Percentiles rank a stretch among this genome's conserved stretches.
These are phyloP conservation scores for Poliocrania exsul DNA, from an alignment of 2,797 vertebrate species.

Conservation along the genomic window DNA sequence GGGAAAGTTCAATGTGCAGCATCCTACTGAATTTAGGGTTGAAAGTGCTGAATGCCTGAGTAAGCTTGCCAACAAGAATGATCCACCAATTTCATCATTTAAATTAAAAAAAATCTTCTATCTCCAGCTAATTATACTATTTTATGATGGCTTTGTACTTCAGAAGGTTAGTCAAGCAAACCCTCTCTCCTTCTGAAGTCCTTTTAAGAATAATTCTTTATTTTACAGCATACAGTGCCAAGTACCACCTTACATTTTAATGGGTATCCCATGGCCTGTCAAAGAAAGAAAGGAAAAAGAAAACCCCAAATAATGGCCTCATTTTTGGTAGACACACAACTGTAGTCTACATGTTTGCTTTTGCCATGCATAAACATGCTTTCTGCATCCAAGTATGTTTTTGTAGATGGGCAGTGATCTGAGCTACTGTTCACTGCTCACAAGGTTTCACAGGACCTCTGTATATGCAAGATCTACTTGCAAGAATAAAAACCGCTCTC, in stretches of 20 bases:
- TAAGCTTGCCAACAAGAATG: background rate
- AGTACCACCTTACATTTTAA: background rate
- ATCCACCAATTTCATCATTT: background rate
- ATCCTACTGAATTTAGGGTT: background rate
- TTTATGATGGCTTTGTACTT: background rate
- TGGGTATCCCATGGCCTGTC: background rate
- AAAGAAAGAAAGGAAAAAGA: background rate
- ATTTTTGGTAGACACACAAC: background rate
- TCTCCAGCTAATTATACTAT: background rate
- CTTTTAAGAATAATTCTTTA: background rate
- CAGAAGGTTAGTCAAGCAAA: background rate
- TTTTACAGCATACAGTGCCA: background rate
- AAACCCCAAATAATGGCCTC: background rate
- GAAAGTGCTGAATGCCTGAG: background rate
- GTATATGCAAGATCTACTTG: background rate
- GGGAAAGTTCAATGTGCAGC: background rate
- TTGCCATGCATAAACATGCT: background rate
- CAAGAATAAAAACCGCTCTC: background rate
- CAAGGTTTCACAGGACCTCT: background rate
- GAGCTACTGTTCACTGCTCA: background rate
- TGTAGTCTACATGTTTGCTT: background rate
- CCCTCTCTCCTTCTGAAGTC: background rate
- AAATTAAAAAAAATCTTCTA: background rate
- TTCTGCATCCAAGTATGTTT: background rate
- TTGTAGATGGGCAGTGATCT: background rate